These are phyloP conservation scores for Drosophila borborema DNA, from an alignment of 2,888 invertebrate species.

Conservation along the genomic window DNA sequence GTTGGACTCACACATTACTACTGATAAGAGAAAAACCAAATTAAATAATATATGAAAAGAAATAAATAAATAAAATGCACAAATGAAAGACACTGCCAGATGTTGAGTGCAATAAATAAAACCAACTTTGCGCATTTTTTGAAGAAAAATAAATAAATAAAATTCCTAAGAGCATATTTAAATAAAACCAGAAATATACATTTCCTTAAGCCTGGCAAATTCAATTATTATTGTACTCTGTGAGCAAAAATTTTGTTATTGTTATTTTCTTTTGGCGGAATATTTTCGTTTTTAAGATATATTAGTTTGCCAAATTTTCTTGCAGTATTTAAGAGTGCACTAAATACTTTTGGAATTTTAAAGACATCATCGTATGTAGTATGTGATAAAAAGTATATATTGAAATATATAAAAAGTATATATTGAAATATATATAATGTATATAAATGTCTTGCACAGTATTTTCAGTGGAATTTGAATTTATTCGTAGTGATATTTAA, in stretches of 20 bases:
- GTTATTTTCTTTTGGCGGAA: not conserved
- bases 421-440: too few relatives aligned
- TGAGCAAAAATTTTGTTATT: not conserved
- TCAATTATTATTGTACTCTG: not conserved
- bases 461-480: too few relatives aligned
- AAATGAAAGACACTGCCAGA: constrained; percentile 1
- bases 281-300: not conserved
- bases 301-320: not conserved
- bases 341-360: not conserved
- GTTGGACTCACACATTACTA: not conserved
- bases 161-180: not conserved
- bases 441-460: too few relatives aligned
- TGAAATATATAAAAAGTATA: too few relatives aligned
- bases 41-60: not conserved
- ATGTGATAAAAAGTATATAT: too few relatives aligned
- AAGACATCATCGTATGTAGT: too few relatives aligned
- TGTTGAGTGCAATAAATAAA: not conserved
- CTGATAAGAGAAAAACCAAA: not conserved
- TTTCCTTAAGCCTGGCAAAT: not conserved
- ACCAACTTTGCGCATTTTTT: not conserved
- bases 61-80: constrained; percentile 1
- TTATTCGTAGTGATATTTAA: too few relatives aligned
- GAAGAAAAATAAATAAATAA: not conserved
- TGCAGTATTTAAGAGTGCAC: not conserved
- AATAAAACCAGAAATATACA: not conserved